Evolutionary conservation across 2,888 invertebrate genomes (phyloP).

Genomic region (Drosophila eohydei): DNA sequence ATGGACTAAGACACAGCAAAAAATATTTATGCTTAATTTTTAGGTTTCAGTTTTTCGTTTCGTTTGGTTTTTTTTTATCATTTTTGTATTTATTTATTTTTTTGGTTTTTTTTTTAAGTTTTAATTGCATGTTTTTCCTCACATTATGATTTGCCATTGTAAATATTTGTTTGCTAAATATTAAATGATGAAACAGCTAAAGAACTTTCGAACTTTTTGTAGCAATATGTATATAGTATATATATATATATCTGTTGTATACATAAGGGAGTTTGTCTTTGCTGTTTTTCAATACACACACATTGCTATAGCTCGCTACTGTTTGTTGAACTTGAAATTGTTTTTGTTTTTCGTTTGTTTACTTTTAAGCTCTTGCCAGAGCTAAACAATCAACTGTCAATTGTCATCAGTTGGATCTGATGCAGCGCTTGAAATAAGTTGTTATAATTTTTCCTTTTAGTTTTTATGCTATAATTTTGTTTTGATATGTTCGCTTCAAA

Average conservation of each 20-base stretch:
- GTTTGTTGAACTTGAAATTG: conserved; percentile 38
- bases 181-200: conserved; percentile 73
- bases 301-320: conserved; percentile 41
- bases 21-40: conserved; percentile 80
- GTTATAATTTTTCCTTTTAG: conserved; percentile 16
- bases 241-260: conserved; percentile 46
- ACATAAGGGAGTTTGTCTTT: conserved; percentile 38
- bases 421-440: conserved; percentile 35
- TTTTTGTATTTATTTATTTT: conserved; percentile 26
- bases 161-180: conserved; percentile 69
- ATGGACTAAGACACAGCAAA: conserved; percentile 85
- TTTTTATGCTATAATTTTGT: conserved; percentile 38
- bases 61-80: conserved; percentile 17
- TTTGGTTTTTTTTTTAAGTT: conserved; percentile 19
- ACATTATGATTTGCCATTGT: conserved; percentile 61
- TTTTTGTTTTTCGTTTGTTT: conserved; percentile 5
- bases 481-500: conserved; percentile 77
- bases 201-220: conserved; percentile 47
- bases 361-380: conserved; percentile 10
- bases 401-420: conserved; percentile 42
- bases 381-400: conserved; percentile 47
- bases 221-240: conserved; percentile 37
- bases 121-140: conserved; percentile 51
- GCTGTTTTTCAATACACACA: conserved; percentile 32
- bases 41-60: conserved; percentile 52